These are phyloP conservation scores for Macaria liturata DNA, from an alignment of 2,888 invertebrate species.

Conservation along the genomic window DNA sequence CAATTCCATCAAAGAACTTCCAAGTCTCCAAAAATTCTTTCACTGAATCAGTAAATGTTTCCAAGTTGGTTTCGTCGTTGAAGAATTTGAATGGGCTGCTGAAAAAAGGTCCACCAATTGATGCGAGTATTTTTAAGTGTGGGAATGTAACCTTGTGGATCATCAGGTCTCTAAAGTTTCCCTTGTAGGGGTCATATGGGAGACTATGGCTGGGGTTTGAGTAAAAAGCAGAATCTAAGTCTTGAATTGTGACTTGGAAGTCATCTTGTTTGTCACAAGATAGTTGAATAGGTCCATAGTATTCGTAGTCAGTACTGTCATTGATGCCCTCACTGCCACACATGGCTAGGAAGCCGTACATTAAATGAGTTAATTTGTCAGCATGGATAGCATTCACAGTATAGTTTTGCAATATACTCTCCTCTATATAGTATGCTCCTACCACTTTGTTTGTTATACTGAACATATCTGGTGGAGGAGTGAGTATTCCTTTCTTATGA, in stretches of 20 bases:
- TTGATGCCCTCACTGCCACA: conserved; percentile 79
- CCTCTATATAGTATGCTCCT: conserved; percentile 75
- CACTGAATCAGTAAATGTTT: conserved; percentile 71
- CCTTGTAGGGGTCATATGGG: conserved; percentile 67
- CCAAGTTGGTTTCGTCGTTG: conserved; percentile 64
- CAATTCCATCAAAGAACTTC: conserved; percentile 79
- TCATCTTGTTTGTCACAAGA: conserved; percentile 77
- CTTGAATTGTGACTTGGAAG: conserved; percentile 77
- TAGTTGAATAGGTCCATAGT: conserved; percentile 72
- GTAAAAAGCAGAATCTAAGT: conserved; percentile 76
- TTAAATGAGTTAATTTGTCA: conserved; percentile 71
- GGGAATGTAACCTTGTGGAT: conserved; percentile 73
- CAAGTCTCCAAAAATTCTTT: conserved; percentile 75
- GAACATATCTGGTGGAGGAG: too few species aligned
- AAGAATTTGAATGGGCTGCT: conserved; percentile 79
- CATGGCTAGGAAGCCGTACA: conserved; percentile 76
- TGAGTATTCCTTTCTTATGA: conserved; percentile 7
- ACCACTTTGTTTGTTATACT: conserved; percentile 72
- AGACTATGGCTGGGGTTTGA: conserved; percentile 55
- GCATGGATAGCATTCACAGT: conserved; percentile 48
- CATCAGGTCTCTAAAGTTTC: conserved; percentile 78
- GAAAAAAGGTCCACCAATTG: conserved; percentile 74
- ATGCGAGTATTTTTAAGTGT: conserved; percentile 72
- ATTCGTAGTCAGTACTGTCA: conserved; percentile 77
- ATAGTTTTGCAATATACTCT: conserved; percentile 63